These are phyloP conservation scores for Carcinoscorpius rotundicauda DNA, from an alignment of 1,140 invertebrate genomes.

Conservation along the genomic window DNA sequence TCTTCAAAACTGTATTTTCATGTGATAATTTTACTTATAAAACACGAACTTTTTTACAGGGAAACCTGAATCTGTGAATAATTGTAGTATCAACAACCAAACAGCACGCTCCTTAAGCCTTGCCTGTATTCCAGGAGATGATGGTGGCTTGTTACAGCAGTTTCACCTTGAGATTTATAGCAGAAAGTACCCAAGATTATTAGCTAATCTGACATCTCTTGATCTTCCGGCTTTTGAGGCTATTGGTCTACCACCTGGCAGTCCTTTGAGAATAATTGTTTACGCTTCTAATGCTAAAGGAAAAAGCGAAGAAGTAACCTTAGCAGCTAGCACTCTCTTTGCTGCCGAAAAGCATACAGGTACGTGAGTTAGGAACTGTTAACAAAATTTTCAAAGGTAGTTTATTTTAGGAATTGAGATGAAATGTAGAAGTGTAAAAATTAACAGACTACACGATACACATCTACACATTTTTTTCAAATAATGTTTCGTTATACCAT, in stretches of 20 bases:
- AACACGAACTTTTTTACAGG: too few species aligned
- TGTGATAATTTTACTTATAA: too few species aligned
- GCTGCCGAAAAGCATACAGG: slow-evolving; percentile 20
- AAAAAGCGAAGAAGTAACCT: slow-evolving; percentile 41
- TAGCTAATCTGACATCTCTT: slow-evolving; percentile 39
- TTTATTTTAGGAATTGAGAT: too few species aligned
- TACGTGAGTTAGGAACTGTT: slow-evolving; percentile 10
- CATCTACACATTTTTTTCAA: too few species aligned
- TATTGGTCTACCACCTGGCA: slow-evolving; percentile 35
- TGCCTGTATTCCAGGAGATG: slow-evolving; percentile 66
- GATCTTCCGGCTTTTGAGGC: slow-evolving; percentile 46
- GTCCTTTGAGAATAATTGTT: slow-evolving; percentile 37
- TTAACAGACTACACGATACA: too few species aligned
- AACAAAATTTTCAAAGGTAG: neutral
- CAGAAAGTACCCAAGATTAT: slow-evolving; percentile 38
- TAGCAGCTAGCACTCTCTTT: slow-evolving; percentile 18
- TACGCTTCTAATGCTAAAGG: slow-evolving; percentile 59
- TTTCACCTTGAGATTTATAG: slow-evolving; percentile 65
- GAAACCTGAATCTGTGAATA: slow-evolving; percentile 55
- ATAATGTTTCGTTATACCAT: too few species aligned
- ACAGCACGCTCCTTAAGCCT: slow-evolving; percentile 64
- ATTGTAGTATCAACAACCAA: slow-evolving; percentile 75
- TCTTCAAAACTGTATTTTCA: too few species aligned
- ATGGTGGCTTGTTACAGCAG: slow-evolving; percentile 65
- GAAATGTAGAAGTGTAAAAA: too few species aligned